Base-by-base conservation (phyloP, 23 tunicate genomes). In the Corella eumyota region DNA sequence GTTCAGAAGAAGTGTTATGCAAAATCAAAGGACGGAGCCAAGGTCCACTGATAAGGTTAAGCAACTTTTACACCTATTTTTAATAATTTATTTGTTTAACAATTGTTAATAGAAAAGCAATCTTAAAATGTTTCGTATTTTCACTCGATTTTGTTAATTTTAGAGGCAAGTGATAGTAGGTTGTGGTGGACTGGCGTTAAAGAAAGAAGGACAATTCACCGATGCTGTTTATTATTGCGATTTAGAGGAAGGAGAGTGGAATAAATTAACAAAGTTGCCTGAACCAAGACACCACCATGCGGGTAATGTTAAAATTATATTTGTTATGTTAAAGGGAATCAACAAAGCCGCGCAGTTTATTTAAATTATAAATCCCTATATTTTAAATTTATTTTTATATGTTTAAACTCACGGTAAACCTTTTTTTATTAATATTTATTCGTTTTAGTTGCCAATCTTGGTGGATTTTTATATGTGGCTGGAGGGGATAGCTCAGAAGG, bases 241-340 rank as follows among this genome's bases (percentile, higher is more conserved):
- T 53, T 30, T 76, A 0, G 48, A 28, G 23, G 9, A 34, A 30
- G 73, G 82, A 20, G 48, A 45, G 17, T 84, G 94, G 94, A 62
- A 56, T 31, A 69, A 58, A 3, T 64, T 84, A 20, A 63, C 94
- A 5, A 32, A 45, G 5, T 21, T 84, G 40, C 94, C 94, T 2
- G 83, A 75, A 54, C 68, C 83, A 19, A 47, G 83, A 22, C 83
- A 84, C 59, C 83, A 84, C 57, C 94, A 84, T 30, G 94, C 83
- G 32, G 94, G 94, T 84, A 24, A 61, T 34, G 29, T 5, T 19
- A 51, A 40, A 40, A 40, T 40, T 15, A 40, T 40, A 15, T 9
- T 40, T 40, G 48, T 11, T 40, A 51, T 11, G 22, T 51, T 19
- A 7, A 7, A 7, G 48, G 11, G 15, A 9, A 40, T 40, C 48